These are phyloP conservation scores for Brachionus rotundiformis DNA, from an alignment of 1,140 invertebrate species.

Conservation along the genomic window DNA sequence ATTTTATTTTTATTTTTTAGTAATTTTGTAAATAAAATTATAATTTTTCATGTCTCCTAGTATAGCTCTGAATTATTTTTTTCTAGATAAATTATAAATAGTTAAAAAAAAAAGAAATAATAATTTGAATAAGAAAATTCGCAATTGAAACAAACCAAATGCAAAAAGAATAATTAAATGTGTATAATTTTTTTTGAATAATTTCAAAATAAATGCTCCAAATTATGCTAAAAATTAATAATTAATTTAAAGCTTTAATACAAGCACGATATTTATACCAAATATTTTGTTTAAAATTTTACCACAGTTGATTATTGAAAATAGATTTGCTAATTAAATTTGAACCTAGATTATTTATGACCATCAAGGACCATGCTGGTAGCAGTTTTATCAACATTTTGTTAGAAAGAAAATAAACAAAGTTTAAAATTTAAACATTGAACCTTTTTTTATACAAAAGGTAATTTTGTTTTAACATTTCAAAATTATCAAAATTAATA, in stretches of 20 bases:
- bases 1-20: neutral
- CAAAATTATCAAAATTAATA: no score
- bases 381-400: no score
- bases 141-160: slow-evolving; percentile 2
- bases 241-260: neutral
- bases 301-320: no score
- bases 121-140: neutral
- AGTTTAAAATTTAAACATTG: no score
- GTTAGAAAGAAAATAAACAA: no score
- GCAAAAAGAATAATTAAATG: slow-evolving; percentile 11
- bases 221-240: neutral
- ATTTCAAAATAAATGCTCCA: neutral
- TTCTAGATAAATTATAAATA: slow-evolving; percentile 1
- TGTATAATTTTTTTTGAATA: neutral
- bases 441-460: no score
- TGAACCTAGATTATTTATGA: no score
- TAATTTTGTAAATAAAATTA: slow-evolving; percentile 10
- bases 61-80: neutral
- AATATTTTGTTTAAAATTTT: no score
- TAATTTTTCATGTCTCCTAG: slow-evolving; percentile 7
- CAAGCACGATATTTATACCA: neutral
- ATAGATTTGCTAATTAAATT: no score
- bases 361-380: no score
- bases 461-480: no score
- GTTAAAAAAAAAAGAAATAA: neutral